Percentiles rank a stretch among this genome's conserved stretches.
Conservation (phyloP, 2,797 vertebrate species). For the Rhynchotus rufescens region DNA sequence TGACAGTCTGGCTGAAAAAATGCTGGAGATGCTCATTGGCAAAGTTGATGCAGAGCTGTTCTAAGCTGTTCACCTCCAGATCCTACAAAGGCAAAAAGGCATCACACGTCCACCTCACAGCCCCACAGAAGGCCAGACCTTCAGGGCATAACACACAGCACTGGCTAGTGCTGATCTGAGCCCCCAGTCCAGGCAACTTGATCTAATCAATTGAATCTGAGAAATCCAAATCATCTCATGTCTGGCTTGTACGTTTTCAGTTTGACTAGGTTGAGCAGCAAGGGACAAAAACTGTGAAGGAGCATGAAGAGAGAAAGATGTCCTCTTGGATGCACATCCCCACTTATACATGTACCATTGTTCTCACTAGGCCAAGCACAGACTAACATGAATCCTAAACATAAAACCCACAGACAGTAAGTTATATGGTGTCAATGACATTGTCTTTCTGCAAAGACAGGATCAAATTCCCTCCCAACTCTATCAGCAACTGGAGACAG, state of each 20-base stretch:
- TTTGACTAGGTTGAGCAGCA: background rate
- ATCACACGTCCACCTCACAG: background rate
- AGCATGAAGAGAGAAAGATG: background rate
- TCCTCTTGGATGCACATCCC: background rate
- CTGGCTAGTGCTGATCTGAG: background rate
- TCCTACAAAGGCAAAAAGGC: conserved; percentile 78
- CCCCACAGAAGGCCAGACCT: background rate
- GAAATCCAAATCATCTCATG: background rate
- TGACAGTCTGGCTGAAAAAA: conserved; percentile 85
- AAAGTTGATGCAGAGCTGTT: conserved; percentile 94
- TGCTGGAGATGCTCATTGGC: conserved; percentile 90
- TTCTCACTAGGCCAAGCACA: background rate
- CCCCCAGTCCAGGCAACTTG: background rate
- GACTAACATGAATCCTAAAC: background rate
- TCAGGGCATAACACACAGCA: background rate
- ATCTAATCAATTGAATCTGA: background rate
- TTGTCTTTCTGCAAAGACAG: background rate
- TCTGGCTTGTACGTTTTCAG: background rate
- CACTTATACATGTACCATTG: background rate
- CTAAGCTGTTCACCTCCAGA: conserved; percentile 91
- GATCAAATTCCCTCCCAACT: background rate
- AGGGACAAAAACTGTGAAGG: background rate
- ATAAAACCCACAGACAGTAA: background rate
- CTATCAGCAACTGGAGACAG: background rate
- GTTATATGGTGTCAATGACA: background rate